A percentile compares a stretch with the other conserved stretches of the same genome.
Conservation (phyloP, 2,797 vertebrate genomes). For the Octomys mimax region DNA sequence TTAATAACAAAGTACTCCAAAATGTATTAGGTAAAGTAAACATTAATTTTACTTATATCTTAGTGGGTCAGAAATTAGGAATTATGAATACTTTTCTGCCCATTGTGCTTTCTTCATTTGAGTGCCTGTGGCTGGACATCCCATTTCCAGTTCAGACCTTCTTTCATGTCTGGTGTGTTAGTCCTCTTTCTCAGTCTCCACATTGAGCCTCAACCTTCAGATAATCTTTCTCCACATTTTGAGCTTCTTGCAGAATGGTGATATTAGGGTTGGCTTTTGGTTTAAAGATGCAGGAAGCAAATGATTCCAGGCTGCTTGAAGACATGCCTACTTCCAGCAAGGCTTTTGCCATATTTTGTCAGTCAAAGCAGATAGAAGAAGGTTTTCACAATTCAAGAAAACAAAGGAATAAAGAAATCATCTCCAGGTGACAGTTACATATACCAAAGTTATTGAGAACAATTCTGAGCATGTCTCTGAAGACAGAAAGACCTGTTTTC, state of each 20-base stretch:
- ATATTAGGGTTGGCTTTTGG: neutral
- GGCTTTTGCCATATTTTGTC: neutral
- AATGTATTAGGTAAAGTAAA: neutral
- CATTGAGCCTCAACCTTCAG: neutral
- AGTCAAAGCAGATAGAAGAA: neutral
- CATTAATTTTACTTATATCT: neutral
- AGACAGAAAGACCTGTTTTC: neutral
- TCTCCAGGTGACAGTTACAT: neutral
- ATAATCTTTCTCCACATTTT: neutral
- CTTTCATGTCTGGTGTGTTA: neutral
- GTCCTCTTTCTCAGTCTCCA: neutral
- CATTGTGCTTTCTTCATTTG: neutral
- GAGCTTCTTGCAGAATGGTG: neutral
- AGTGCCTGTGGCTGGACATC: neutral
- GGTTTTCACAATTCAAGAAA: neutral
- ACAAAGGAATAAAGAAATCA: neutral
- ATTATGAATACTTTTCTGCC: neutral
- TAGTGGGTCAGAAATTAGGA: neutral
- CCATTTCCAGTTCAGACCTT: neutral
- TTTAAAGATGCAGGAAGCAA: neutral
- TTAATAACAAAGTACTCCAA: neutral
- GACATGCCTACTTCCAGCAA: fast-evolving
- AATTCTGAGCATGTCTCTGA: neutral
- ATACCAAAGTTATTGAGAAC: neutral
- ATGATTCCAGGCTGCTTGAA: neutral